Evolutionary conservation across 2,888 invertebrate species (phyloP), one percentile per base, ranked within the genome.

Genomic region (Brenthis hecate): DNA sequence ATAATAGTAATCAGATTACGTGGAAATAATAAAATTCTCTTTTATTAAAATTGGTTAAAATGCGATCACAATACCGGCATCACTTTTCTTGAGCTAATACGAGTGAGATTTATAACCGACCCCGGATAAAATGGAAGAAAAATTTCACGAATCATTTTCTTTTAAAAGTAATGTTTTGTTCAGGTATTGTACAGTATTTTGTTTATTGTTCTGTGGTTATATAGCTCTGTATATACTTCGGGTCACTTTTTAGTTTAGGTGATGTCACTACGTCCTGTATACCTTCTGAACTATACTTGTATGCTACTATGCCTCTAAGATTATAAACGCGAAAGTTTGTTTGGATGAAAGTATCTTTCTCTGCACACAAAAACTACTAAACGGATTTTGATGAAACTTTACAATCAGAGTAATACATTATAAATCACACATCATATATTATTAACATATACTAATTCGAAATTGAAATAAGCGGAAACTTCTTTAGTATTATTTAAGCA

Each of bases 101-200:
- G 36, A 54, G 64, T 50, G 61, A 77, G 78, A 80, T 80, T 79
- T 77, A 78, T 77, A 72, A 62, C 70, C 50, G 66, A 66, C 57
- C 69, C 58, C 61, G 54, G 68, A 54, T 68, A 73, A 75, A 77
- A 77, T 75, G 73, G 72, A 74, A 73, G 73, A 75, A 76, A 77
- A 77, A 75, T 73, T 75, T 75, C 70, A 72, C 77, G 75, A 80
- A 78, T 80, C 74, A 78, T 79, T 79, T 76, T 76, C 75, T 75
- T 74, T 73, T 74, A 75, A 76, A 70, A 68, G 68, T 72, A 71
- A 72, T 69, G 68, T 73, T 71, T 71, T 71, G 68, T 70, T 70
- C 70, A 70, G 72, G 70, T 68, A 69, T 66, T 72, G 62, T 66
- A 71, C 47, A 36, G 66, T 66, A 70, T 66, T 64, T 67, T 65